Base-by-base conservation (phyloP, 1,140 invertebrate species). In the Stegodyphus mimosarum region DNA sequence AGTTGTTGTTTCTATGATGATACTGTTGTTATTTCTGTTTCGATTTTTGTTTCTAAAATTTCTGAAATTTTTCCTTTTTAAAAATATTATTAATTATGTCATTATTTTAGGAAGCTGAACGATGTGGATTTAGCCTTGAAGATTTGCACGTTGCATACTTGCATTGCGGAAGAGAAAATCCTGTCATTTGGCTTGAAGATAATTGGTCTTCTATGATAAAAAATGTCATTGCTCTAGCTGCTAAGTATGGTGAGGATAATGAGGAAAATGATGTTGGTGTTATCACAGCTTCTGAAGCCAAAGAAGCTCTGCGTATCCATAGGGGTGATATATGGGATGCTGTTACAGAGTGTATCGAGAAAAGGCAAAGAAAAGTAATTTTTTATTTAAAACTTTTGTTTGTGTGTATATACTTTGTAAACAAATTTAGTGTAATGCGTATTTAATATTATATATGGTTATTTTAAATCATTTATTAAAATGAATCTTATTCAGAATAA, bases 321-420 rank as follows among this genome's bases (percentile, higher is more conserved):
- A 94, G 94, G 81, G 96, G 96, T n/a, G 69, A 97, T 89, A 93
- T 97, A 81, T 97, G 96, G 95, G 94, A 94, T 85, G 95, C 96
- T 33, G 95, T 98, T 15, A 95, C 95, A 10, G 93, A 95, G 88
- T 97, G 96, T 89, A 94, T 97, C 18, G 94, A 96, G 89, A 78
- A 70, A 67, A 66, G 86, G 18, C 73, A 83, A 33, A 63, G 74
- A 50, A 87, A 87, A 70, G 86, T 87, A 81, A 69, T 48, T 6
- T 33, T 33, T 33, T 33, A 33, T 33, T 33, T 33, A 33, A 33
- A 33, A 33, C 33, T 33, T 33, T 33, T 33, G 33, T 3, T 33
- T 33, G 1, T 33, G 33, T 33, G 33, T 1, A 33, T 33, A 3
- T 33, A 33, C 3, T 33, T 33, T 1, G 33, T 33, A 33, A 33